phyloP scores from a whole-genome alignment of 2,113 vertebrate species.

The Lampris incognitus region DNA sequence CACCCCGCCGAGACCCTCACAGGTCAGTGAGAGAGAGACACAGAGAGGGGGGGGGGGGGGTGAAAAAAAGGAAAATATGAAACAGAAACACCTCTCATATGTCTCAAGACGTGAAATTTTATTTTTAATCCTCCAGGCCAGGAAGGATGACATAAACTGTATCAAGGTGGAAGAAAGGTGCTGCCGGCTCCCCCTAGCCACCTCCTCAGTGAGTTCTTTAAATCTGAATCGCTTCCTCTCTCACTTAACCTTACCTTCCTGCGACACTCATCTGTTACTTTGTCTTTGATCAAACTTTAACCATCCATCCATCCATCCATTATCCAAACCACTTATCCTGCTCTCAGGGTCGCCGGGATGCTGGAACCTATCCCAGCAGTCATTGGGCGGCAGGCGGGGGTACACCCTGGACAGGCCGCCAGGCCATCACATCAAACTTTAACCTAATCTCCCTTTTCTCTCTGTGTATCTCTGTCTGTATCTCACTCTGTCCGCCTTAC shows the following conservation, averaged over 20 bases:
- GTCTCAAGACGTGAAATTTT: not conserved
- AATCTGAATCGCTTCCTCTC: not conserved
- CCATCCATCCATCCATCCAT: not conserved
- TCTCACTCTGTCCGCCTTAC: not conserved
- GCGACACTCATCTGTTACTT: conserved; percentile 10
- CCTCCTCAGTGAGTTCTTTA: not conserved
- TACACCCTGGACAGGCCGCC: too few relatives aligned
- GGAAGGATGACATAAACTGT: not conserved
- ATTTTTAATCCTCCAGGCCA: not conserved
- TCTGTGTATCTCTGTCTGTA: not conserved
- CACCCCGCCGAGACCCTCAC: conserved; percentile 89
- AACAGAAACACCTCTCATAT: too few relatives aligned
- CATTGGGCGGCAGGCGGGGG: too few relatives aligned
- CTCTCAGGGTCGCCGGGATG: too few relatives aligned
- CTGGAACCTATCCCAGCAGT: too few relatives aligned
- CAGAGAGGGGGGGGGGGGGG: too few relatives aligned
- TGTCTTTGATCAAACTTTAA: not conserved
- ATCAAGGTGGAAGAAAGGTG: conserved; percentile 12
- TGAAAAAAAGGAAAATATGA: too few relatives aligned
- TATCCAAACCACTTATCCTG: too few relatives aligned
- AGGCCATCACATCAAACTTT: not conserved
- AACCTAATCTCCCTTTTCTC: not conserved
- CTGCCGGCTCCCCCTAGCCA: not conserved
- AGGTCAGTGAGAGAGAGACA: conserved; percentile 80
- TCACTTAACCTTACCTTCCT: not conserved